Conservation (phyloP, 2,888 invertebrate genomes). For the Parascotia fuliginaria region DNA sequence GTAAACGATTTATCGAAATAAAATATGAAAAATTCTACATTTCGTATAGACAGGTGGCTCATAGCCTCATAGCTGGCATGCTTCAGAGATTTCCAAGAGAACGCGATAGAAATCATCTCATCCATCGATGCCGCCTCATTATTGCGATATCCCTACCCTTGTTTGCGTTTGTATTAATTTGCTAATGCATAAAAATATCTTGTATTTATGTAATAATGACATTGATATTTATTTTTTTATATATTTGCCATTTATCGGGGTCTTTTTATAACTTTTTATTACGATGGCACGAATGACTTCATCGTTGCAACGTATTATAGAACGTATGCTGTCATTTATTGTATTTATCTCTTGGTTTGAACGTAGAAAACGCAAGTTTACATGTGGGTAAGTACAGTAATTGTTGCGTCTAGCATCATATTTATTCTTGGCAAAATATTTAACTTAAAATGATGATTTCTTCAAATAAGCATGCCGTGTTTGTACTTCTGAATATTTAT, state of each 20-base stretch:
- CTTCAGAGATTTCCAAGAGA: conserved; percentile 55
- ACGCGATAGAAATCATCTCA: conserved; percentile 55
- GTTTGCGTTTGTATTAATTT: conserved; percentile 31
- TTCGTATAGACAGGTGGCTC: conserved; percentile 8
- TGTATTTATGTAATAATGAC: conserved; percentile 40
- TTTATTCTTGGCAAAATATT: background rate
- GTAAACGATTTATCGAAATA: too few relatives aligned
- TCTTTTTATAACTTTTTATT: conserved; percentile 20
- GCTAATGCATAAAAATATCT: conserved; percentile 28
- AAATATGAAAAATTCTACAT: too few relatives aligned
- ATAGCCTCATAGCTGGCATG: conserved; percentile 41
- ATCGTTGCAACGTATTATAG: conserved; percentile 17
- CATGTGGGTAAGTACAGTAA: background rate
- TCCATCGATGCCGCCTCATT: conserved; percentile 37
- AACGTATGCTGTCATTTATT: conserved; percentile 12
- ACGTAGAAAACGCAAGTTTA: background rate
- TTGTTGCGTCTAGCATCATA: background rate
- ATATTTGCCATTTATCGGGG: conserved; percentile 6
- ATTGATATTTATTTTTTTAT: conserved; percentile 25
- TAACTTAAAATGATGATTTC: background rate
- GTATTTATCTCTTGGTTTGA: background rate
- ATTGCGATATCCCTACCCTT: conserved; percentile 36
- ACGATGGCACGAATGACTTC: conserved; percentile 8
- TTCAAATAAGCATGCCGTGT: background rate
- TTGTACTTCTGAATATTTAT: background rate